Conservation (phyloP, 2,113 vertebrate genomes). For the Motacilla tschutschensis region DNA sequence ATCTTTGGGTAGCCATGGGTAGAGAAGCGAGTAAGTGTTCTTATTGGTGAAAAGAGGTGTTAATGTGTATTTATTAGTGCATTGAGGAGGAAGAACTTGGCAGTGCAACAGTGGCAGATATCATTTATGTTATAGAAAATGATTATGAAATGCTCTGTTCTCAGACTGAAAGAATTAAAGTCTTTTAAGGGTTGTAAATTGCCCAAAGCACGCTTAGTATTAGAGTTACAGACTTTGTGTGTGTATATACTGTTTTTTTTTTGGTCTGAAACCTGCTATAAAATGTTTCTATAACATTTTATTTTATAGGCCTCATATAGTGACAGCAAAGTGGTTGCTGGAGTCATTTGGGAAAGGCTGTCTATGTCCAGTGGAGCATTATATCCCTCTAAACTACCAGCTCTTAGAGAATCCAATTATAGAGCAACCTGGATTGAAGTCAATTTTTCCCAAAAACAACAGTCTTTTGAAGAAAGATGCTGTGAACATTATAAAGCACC, state of each 20-base stretch:
- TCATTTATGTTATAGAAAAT: neutral
- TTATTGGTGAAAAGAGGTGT: neutral
- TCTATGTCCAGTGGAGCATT: conserved; percentile 81
- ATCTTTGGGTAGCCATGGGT: neutral
- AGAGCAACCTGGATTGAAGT: conserved; percentile 56
- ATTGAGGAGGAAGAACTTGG: neutral
- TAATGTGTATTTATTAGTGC: neutral
- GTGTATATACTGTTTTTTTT: neutral
- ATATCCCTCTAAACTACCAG: conserved; percentile 81
- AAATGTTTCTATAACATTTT: neutral
- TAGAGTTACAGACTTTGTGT: neutral
- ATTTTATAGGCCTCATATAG: conserved; percentile 84
- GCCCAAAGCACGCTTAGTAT: neutral
- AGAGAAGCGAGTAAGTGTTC: neutral
- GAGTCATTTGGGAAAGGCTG: conserved; percentile 85
- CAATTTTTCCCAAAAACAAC: conserved; percentile 27
- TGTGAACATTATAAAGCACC: conserved; percentile 29
- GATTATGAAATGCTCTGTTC: neutral
- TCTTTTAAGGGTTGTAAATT: neutral
- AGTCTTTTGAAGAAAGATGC: conserved; percentile 53
- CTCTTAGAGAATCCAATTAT: conserved; percentile 71
- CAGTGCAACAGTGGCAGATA: neutral
- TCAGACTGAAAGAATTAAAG: neutral
- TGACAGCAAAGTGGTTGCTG: conserved; percentile 89
- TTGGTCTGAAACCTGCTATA: neutral